Evolutionary conservation across 2,797 vertebrate species (phyloP), one percentile per base, ranked within the genome.

Genomic region (Macroramphosus scolopax): DNA sequence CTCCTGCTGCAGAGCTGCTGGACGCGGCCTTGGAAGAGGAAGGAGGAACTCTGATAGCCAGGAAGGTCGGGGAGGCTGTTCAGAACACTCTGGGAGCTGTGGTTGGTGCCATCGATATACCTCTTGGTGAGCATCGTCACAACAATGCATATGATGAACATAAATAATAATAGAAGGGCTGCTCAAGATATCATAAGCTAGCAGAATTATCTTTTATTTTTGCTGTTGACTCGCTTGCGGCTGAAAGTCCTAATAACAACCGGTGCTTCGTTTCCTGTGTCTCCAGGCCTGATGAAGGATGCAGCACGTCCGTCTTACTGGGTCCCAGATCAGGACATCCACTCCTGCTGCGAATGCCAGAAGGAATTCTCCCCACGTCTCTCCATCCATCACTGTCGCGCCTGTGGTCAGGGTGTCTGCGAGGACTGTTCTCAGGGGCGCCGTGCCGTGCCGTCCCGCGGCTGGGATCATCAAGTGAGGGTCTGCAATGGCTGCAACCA

Each of bases 311-410:
- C 97, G 0, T 89, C 94, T 0, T 99, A 98, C 85, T 98, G 96
- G 97, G 93, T 98, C 53, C 97, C 97, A 0, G 96, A 98, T 72
- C 95, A 99, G 28, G 95, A 99, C 80, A 96, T 98, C 77, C 88
- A 87, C 52, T 88, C 91, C 68, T 99, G 97, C 87, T 89, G 87
- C 73, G 91, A 85, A 63, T 99, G 97, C 84, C 92, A 89, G 77
- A 93, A 90, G 58, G 94, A 96, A 66, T 98, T 99, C 87, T 89
- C 85, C 28, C 55, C 93, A 28, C 97, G 95, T 26, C 91, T 98
- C 22, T 95, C 96, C 60, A 98, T 97, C 75, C 97, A 99, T 79
- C 97, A 98, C 89, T 99, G 97, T 51, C 93, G 96, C 17, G 94
- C 96, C 65, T 99, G 97, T 0, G 96, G 97, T 34, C 95, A 98